Base-by-base conservation (phyloP, 1,140 invertebrate genomes). In the Copidosoma floridanum region DNA sequence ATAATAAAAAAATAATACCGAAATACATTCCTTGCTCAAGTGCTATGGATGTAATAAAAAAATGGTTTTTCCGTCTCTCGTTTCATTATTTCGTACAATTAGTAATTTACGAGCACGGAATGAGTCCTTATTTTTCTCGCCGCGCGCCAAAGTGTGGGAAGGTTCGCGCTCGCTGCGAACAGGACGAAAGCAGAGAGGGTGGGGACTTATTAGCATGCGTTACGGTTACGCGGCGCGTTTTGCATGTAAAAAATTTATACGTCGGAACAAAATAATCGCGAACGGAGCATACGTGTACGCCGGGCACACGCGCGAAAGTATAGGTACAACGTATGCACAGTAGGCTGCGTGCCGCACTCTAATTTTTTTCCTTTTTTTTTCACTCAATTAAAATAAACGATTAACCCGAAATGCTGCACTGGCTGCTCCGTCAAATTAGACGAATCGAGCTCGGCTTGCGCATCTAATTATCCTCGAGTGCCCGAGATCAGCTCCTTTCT, bases 361-460 rank as follows among this genome's bases (percentile, higher is more conserved):
- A n/a, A n/a, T n/a, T n/a, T n/a, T n/a, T n/a, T n/a, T n/a, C n/a
- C n/a, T n/a, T 55, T 50, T 50, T 61, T 62, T 57, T 52, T 21
- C 29, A 44, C 35, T 21, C 26, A 63, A 63, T 53, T 63, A 53
- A 32, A 53, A 53, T 44, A 62, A 55, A 57, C 46, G 60, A 62
- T 56, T 62, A 62, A 56, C 43, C n/a, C 44, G 52, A 43, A 47
- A 47, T 55, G 24, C 32, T 23, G 23, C 41, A n/a, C 48, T 26
- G 5, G 27, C 48, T 11, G 18, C 3, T n/a, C 26, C 20, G 16
- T 57, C 53, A 57, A 62, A 52, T 57, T 51, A 44, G 32, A 1
- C 47, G 38, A 56, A 52, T 52, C 12, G 51, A 51, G 44, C 38
- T 57, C 47, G 51, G 51, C 38, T 44, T 52, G n/a, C 46, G 44